Evolutionary conservation across 2,797 vertebrate genomes (phyloP).

Genomic region (Cossypha polioptera): DNA sequence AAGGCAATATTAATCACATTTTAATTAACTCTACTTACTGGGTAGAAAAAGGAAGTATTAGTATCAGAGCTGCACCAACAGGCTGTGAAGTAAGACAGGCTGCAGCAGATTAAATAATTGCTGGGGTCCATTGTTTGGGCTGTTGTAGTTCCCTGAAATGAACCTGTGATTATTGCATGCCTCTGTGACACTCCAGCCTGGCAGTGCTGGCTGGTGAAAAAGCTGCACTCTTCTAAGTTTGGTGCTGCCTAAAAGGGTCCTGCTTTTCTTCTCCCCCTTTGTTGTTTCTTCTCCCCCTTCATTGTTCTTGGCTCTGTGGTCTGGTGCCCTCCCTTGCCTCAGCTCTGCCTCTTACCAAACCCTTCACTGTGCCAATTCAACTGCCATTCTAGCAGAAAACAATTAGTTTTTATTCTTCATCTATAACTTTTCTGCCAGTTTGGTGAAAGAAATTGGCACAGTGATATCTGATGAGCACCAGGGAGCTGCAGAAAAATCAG

Average conservation of each 20-base stretch:
- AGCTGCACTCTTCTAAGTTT: background rate
- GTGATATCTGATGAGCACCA: background rate
- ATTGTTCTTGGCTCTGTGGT: background rate
- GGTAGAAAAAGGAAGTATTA: background rate
- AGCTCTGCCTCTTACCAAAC: background rate
- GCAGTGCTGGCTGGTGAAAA: background rate
- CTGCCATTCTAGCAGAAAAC: background rate
- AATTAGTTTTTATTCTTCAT: background rate
- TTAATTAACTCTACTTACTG: constrained; percentile 11
- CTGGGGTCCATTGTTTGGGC: background rate
- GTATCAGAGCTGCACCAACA: background rate
- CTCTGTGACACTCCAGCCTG: background rate
- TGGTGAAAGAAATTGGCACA: background rate
- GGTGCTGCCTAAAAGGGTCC: background rate
- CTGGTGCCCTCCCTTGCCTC: background rate
- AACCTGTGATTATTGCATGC: fast-evolving
- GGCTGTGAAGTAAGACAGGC: background rate
- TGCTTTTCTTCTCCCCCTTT: background rate
- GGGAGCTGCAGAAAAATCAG: background rate
- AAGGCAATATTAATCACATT: background rate
- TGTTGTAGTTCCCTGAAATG: background rate
- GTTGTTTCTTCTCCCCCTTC: background rate
- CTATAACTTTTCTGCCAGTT: background rate
- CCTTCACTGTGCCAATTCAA: background rate
- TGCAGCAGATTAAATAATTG: background rate